Conservation (phyloP, 37 sponge, comb jelly and placozoan species). For the Cladorhizidae sp. region DNA sequence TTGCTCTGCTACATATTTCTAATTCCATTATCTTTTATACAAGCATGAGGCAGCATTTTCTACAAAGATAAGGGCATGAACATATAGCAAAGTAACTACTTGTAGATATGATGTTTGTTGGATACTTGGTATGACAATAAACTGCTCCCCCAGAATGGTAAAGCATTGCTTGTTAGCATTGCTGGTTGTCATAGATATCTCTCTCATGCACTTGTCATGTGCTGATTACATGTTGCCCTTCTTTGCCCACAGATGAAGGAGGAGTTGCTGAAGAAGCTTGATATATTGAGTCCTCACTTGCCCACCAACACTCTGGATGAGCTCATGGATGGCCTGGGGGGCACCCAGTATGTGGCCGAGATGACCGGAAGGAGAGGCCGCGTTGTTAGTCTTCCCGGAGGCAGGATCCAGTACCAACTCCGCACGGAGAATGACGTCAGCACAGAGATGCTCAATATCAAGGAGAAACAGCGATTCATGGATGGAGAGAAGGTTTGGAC, state of each 20-base stretch:
- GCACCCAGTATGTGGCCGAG: conserved; percentile 75
- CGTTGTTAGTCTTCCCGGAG: conserved; percentile 72
- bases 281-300: conserved; percentile 69
- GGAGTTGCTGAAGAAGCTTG: conserved; percentile 74
- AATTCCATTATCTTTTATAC: no score
- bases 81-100: no score
- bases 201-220: no score
- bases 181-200: no score
- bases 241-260: conserved; percentile 71
- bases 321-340: conserved; percentile 87
- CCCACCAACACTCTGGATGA: conserved; percentile 94
- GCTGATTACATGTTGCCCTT: conserved; percentile 2
- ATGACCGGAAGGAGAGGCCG: conserved; percentile 95
- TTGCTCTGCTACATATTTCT: no score
- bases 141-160: no score
- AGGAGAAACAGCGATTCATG: conserved; percentile 92
- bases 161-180: no score
- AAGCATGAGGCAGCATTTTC: no score
- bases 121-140: background rate
- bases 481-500: conserved; percentile 82
- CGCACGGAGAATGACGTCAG: conserved; percentile 77
- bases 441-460: conserved; percentile 85
- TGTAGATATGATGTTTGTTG: background rate
- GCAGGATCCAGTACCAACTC: conserved; percentile 87
- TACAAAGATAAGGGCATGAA: no score